Base-by-base conservation (phyloP, 2,113 vertebrate genomes). In the Monopterus albus region DNA sequence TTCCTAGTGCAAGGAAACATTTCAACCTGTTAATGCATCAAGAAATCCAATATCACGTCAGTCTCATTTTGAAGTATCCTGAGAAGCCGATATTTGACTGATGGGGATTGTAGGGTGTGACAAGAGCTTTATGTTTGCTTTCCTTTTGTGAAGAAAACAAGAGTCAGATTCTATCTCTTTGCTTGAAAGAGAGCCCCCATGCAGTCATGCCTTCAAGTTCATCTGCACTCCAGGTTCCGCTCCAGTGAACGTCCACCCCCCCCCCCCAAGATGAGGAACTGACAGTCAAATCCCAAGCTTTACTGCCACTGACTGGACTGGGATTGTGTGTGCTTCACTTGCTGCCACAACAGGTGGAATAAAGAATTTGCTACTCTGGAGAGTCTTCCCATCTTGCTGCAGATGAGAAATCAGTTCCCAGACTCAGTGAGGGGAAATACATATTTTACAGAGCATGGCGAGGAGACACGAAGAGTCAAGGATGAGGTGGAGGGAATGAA, bases 381-480 rank as follows among this genome's bases (percentile, higher is more conserved):
- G 71, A 88, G 64, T 43, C 76, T 60, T 20, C 63, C 77, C 67
- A 33, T 75, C 82, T 72, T 38, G 59, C 55, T 43, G 64, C 57
- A 80, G 85, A 88, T 74, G 86, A 89, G 64, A 84, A 78, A 87
- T 79, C 80, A 68, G 69, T 64, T 79, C 63, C 70, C 7, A 3
- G 69, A 59, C 82, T 87, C 72, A 45, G 52, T n/a, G 73, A 66
- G 84, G 82, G 12, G 42, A 79, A 78, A 79, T 87, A 79, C 75
- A 83, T 87, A 87, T 89, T 89, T 87, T 75, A 88, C 83, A 82
- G 82, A 81, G 70, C 69, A 50, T 70, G 72, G 75, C 66, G 66
- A 67, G 72, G 51, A 78, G 74, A 75, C 46, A 40, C 40, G 72
- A 83, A 40, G 63, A 87, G 78, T 43, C 11, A 4, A 58, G 66